A percentile compares a stretch with the other conserved stretches of the same genome.
phyloP scores from a whole-genome alignment of 2,888 invertebrate genomes.

The Scaptomyza cyrtandrae region DNA sequence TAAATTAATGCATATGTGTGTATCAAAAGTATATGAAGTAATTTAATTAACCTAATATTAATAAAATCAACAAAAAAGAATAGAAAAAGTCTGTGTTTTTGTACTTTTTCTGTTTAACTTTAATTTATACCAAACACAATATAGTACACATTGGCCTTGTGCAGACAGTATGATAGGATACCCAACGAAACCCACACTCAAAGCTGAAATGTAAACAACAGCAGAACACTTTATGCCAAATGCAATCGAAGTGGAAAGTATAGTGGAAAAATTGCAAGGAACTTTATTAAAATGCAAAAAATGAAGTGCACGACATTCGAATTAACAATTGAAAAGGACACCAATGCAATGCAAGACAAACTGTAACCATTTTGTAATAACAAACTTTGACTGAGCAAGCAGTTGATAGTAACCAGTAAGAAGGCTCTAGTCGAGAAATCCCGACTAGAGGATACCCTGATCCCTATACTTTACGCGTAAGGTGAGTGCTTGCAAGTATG shows the following conservation, averaged over 20 bases:
- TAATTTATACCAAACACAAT: neutral
- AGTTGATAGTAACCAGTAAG: neutral
- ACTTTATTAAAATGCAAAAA: neutral
- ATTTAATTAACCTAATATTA: neutral
- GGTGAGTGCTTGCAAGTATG: too few species aligned
- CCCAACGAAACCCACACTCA: neutral
- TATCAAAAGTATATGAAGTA: neutral
- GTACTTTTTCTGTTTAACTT: neutral
- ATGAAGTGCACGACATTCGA: neutral
- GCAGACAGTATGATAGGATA: neutral
- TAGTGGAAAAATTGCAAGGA: neutral
- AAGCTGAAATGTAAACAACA: neutral
- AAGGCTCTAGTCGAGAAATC: too few species aligned
- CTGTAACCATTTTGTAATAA: neutral
- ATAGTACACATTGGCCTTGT: neutral
- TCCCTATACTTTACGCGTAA: too few species aligned
- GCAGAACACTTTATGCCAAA: neutral
- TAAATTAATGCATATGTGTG: neutral
- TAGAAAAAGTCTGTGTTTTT: neutral
- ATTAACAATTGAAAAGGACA: neutral
- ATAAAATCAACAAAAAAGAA: too few species aligned
- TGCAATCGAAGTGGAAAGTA: neutral
- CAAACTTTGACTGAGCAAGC: neutral
- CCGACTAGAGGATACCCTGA: too few species aligned
- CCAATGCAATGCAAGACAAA: neutral